A percentile compares a stretch with the other conserved stretches of the same genome.
phyloP scores from a whole-genome alignment of 2,797 vertebrate genomes.

The Artibeus lituratus region DNA sequence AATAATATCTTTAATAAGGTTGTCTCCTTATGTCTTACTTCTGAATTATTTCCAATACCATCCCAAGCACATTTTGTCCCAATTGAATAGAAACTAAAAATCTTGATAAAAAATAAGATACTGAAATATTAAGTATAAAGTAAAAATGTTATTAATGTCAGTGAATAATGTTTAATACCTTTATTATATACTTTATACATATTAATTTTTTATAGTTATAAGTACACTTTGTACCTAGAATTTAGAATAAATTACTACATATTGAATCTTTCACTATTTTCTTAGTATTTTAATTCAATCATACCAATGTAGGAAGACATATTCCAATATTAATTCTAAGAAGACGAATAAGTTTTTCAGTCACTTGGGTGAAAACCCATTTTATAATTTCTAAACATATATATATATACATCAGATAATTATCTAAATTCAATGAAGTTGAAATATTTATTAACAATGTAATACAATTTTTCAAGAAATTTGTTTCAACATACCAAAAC shows the following conservation, averaged over 20 bases:
- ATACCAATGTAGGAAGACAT: background rate
- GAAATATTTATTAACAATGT: background rate
- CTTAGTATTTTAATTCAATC: background rate
- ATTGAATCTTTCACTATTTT: background rate
- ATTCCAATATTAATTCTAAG: background rate
- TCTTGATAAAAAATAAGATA: background rate
- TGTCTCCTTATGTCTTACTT: background rate
- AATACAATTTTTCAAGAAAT: background rate
- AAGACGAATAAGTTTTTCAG: background rate
- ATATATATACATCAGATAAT: background rate
- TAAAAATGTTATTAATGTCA: constrained; percentile 1
- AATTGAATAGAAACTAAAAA: background rate
- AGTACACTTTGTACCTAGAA: background rate
- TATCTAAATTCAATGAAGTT: background rate
- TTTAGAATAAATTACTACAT: constrained; percentile 29
- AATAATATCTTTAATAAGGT: constrained; percentile 82
- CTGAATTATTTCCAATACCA: background rate
- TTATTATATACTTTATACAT: background rate
- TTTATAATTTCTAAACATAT: background rate
- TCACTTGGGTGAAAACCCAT: background rate
- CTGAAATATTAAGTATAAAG: background rate
- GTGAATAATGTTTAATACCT: constrained; percentile 6
- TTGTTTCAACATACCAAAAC: background rate
- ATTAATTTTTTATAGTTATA: constrained; percentile 24
- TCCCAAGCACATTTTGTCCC: background rate